A percentile compares a stretch with the other conserved stretches of the same genome.
Conservation (phyloP, 1,140 invertebrate species). For the Cyrtorhinus lividipennis region DNA sequence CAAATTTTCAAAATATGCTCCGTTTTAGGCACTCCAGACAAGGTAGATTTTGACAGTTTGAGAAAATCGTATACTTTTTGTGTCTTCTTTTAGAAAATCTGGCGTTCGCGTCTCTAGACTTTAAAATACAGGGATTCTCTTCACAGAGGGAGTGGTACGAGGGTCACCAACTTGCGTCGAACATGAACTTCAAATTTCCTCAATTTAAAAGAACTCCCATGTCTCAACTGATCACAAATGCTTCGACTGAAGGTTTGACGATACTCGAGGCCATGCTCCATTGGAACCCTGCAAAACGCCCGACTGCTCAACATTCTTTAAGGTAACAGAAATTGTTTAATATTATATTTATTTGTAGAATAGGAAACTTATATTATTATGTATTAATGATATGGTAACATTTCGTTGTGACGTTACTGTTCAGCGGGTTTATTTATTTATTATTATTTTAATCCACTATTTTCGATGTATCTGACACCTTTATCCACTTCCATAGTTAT, state of each 20-base stretch:
- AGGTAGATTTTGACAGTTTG: conserved; percentile 39
- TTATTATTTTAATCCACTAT: too few species aligned
- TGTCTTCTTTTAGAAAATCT: too few species aligned
- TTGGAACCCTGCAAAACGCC: conserved; percentile 87
- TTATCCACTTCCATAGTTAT: too few species aligned
- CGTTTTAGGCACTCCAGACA: conserved; percentile 85
- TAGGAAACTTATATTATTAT: too few species aligned
- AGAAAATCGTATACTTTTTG: too few species aligned
- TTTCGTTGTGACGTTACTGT: too few species aligned
- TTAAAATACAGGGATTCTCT: too few species aligned
- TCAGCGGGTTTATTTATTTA: too few species aligned
- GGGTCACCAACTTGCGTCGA: conserved; percentile 77
- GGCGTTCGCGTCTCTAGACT: too few species aligned
- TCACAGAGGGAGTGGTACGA: conserved; percentile 84
- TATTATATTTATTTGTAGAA: conserved; percentile 26
- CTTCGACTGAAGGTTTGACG: conserved; percentile 65
- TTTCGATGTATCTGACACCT: too few species aligned
- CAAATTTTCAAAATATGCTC: conserved; percentile 96
- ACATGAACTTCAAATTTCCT: conserved; percentile 95
- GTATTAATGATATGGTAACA: too few species aligned
- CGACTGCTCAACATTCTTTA: conserved; percentile 73
- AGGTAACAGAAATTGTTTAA: too few species aligned
- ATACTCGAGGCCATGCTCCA: conserved; percentile 74
- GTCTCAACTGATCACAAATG: conserved; percentile 65
- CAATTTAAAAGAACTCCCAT: conserved; percentile 66